Base-by-base conservation (phyloP, 1,140 invertebrate genomes). In the Meloidogyne floridensis region DNA sequence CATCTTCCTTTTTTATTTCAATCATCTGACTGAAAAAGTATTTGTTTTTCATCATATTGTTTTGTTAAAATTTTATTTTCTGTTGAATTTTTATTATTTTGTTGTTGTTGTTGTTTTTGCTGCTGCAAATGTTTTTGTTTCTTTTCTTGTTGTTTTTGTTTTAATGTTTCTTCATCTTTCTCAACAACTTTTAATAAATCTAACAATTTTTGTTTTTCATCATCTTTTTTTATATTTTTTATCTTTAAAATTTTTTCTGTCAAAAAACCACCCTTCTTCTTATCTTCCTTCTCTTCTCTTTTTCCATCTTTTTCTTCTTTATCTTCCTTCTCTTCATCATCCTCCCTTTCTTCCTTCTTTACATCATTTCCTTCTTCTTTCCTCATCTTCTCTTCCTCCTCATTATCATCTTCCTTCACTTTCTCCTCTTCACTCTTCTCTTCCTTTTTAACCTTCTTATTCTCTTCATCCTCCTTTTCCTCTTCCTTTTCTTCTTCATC, bases 171-270 rank as follows among this genome's bases (percentile, higher is more conserved):
- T 15, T 59, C 7, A 65, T 65, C 59, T 65, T 65, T 65, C 18
- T 65, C 59, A 65, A 65, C 59, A 65, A 65, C n/a, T 65, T 65
- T 65, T 65, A 65, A 65, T 65, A 65, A 65, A 65, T 15, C 7
- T 65, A 65, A 65, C 18, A 65, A 65, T 65, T 65, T 65, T 59
- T 59, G 56, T 59, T 59, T 59, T 59, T 59, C 56, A 15, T 59
- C 56, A 15, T 59, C 56, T 59, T 59, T 15, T 59, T 59, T 47
- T 6, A 47, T 47, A 47, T 47, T 47, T 4, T 47, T 47, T 47
- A 32, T 47, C 47, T 6, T 47, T 32, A 32, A 32, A 32, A 2
- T 47, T 47, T 47, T 47, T 8, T 47, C 47, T 47, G 47, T 47
- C 7, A 1, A 47, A 47, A 3, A 47, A 47, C 47, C 47, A 4